Percentiles rank a stretch among this genome's conserved stretches.
Conservation (phyloP, 1,140 invertebrate genomes). For the Nasonia giraulti region DNA sequence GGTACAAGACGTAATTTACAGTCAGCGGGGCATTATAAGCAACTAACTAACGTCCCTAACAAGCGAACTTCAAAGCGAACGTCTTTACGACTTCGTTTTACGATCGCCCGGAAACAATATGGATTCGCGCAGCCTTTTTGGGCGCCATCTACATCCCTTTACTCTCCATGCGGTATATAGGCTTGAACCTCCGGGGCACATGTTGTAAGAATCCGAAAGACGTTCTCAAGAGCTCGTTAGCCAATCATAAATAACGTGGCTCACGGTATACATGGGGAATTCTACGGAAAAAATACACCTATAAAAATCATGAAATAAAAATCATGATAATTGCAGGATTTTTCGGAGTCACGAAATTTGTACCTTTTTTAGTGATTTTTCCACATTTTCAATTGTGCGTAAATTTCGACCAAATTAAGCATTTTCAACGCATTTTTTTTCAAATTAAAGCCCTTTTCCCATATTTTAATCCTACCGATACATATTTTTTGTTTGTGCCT, state of each 20-base stretch:
- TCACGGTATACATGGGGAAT: background rate
- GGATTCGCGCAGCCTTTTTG: slow-evolving; percentile 2
- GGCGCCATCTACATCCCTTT: background rate
- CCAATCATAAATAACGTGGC: slow-evolving; percentile 24
- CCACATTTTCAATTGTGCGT: too few relatives aligned
- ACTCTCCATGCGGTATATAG: background rate
- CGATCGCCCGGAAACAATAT: slow-evolving; percentile 15
- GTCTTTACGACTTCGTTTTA: slow-evolving; percentile 27
- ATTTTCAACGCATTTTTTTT: too few relatives aligned
- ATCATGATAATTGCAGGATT: too few relatives aligned
- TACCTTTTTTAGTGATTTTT: too few relatives aligned
- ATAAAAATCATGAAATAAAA: too few relatives aligned
- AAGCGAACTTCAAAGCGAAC: slow-evolving; percentile 2
- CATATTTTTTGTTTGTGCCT: too few relatives aligned
- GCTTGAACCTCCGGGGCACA: background rate
- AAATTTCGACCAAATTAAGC: too few relatives aligned
- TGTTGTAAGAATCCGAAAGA: background rate
- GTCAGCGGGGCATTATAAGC: background rate
- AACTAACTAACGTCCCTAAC: slow-evolving; percentile 7
- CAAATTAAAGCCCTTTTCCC: too few relatives aligned
- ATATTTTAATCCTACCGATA: too few relatives aligned
- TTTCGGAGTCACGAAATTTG: too few relatives aligned
- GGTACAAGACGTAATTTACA: background rate
- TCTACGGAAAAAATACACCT: too few relatives aligned
- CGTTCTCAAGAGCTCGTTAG: slow-evolving; percentile 22